Conservation (phyloP, 2,113 vertebrate species). For the Peucedramus taeniatus region DNA sequence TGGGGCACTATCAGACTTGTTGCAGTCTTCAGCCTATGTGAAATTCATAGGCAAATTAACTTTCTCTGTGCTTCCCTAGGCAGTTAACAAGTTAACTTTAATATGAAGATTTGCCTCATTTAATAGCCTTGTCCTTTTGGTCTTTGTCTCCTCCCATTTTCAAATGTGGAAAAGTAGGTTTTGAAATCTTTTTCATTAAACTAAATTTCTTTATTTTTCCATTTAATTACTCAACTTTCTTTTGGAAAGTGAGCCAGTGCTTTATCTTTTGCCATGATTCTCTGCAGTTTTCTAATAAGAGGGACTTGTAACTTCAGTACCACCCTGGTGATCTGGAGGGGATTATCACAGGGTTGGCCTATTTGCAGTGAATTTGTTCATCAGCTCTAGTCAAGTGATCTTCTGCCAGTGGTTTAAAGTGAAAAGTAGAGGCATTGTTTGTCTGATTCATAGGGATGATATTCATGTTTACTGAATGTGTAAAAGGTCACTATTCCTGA, state of each 20-base stretch:
- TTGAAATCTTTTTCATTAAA: background rate
- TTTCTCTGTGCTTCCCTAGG: background rate
- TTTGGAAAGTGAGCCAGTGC: background rate
- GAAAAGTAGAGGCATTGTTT: background rate
- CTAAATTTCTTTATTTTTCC: background rate
- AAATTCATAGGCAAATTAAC: background rate
- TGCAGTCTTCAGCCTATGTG: background rate
- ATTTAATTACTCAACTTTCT: background rate
- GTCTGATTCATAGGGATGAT: background rate
- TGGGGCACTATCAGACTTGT: background rate
- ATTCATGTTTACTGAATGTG: background rate
- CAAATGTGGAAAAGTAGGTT: background rate
- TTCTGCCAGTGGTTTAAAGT: background rate
- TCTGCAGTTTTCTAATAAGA: background rate
- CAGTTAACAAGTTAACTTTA: background rate
- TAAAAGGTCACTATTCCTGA: background rate
- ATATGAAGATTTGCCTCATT: background rate
- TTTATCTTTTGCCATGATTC: background rate
- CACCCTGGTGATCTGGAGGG: background rate
- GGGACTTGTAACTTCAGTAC: background rate
- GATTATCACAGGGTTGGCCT: background rate
- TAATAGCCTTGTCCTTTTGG: background rate
- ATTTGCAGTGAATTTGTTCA: background rate
- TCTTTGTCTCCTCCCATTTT: background rate
- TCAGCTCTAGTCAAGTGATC: background rate